Base-by-base conservation (phyloP, 2,113 vertebrate genomes). In the Australoheros scitulus region DNA sequence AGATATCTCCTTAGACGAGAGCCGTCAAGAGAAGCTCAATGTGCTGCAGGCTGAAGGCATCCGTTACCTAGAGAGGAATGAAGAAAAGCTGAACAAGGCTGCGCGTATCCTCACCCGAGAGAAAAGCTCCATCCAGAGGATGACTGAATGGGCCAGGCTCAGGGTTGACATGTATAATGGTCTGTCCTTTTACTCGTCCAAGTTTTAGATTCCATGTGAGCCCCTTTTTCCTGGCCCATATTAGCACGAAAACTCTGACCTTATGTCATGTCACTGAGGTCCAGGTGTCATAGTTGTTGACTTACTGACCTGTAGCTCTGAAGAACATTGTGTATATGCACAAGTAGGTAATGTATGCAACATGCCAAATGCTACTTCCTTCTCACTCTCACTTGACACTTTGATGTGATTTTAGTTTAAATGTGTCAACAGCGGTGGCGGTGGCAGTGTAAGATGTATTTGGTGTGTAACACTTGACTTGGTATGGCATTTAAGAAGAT, bases 1-100 rank as follows among this genome's bases (percentile, higher is more conserved):
- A 89, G 98, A 99, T 22, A 95, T 98, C 92, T 78, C 97, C 82
- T 94, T 99, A 86, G 97, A 99, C 86, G 98, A 99, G 91, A 98
- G 93, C 91, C 97, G 97, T 17, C 96, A 96, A n/a, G 98, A 99
- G 93, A 98, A 98, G 74, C 96, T 99, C 41, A 96, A 87, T 90
- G 93, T 96, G 85, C 95, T 99, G 88, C 97, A 96, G 92, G 93
- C 95, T 5, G 97, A 98, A 88, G 97, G 97, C 18, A 52, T 94
- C 72, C 96, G 86, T 10, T 99, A 99, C 80, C 96, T 99, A 87
- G 97, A 98, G 91, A 93, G 97, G 89, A 99, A 99, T 65, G 97
- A 97, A 92, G 95, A 97, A 77, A 99, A 99, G 93, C 93, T 99
- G 87, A 95, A 90, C 87, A 97, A 96, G 93, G 97, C 96, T 61